phyloP scores from a whole-genome alignment of 1,140 invertebrate genomes.

The Drosophila auraria region DNA sequence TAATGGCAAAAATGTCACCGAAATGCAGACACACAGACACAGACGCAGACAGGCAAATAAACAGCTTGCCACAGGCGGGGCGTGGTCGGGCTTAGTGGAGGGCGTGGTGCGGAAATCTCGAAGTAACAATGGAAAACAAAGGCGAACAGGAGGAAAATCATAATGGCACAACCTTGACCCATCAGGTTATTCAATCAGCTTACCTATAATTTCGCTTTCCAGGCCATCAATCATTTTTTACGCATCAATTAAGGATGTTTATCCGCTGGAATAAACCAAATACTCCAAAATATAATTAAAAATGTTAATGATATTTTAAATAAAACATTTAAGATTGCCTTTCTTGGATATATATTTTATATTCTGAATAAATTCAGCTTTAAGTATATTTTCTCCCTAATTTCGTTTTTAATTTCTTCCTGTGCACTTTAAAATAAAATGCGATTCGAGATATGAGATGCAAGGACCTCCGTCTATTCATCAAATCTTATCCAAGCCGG shows the following conservation, averaged over 20 bases:
- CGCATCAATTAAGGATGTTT: conserved; percentile 10
- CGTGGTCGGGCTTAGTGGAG: conserved; percentile 2
- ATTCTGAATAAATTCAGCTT: no score
- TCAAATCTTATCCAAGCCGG: conserved; percentile 43
- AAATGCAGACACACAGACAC: conserved; percentile 67
- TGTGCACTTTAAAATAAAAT: conserved; percentile 21
- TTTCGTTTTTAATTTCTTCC: background rate
- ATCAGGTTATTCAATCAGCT: conserved; percentile 31
- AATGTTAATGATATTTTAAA: no score
- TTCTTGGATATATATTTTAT: no score
- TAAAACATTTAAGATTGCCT: background rate
- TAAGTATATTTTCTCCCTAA: no score
- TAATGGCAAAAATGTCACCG: conserved; percentile 81
- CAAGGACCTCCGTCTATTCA: conserved; percentile 36
- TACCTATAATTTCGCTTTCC: conserved; percentile 15
- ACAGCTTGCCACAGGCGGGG: conserved; percentile 39
- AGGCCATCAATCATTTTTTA: conserved; percentile 27
- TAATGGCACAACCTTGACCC: conserved; percentile 38
- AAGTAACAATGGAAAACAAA: conserved; percentile 10
- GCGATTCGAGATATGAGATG: background rate
- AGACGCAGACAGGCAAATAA: conserved; percentile 51
- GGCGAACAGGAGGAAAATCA: conserved; percentile 1
- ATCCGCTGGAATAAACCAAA: background rate
- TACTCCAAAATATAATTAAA: background rate
- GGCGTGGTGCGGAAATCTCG: background rate